Percentiles rank a stretch among this genome's conserved stretches.
phyloP scores from a whole-genome alignment of 2,113 vertebrate genomes.

The Danionella cerebrum region DNA sequence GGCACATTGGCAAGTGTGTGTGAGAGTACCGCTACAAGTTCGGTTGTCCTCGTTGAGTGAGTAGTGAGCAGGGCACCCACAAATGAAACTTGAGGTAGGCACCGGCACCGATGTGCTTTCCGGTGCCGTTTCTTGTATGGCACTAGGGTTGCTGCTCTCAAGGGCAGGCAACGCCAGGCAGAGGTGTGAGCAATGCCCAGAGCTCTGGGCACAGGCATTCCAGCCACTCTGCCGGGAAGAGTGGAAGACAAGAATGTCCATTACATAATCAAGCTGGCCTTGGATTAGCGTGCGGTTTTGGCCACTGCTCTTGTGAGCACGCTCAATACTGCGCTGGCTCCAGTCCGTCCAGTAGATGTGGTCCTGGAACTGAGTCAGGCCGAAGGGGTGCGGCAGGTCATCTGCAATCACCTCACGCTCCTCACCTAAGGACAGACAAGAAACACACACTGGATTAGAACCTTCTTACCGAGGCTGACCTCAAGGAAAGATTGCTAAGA shows the following conservation, averaged over 20 bases:
- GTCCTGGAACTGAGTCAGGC: conserved; percentile 94
- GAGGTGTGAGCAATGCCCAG: conserved; percentile 91
- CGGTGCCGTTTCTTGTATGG: no score
- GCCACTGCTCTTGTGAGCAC: conserved; percentile 93
- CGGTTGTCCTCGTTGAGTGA: conserved; percentile 91
- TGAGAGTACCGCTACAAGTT: conserved; percentile 80
- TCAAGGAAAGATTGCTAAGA: no score
- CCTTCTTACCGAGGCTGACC: no score
- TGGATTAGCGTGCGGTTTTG: conserved; percentile 95
- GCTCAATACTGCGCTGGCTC: conserved; percentile 95
- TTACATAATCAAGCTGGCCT: conserved; percentile 92
- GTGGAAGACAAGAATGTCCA: conserved; percentile 97
- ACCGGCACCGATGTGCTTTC: no score
- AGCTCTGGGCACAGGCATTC: conserved; percentile 92
- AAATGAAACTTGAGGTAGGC: conserved; percentile 80
- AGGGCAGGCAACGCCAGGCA: no score
- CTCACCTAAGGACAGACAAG: conserved; percentile 59
- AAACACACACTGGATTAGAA: not conserved
- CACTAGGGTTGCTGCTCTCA: no score
- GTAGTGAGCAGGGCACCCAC: conserved; percentile 93
- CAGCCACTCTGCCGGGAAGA: conserved; percentile 91
- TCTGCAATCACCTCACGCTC: conserved; percentile 93
- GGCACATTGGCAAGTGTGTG: no score
- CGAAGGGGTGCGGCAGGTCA: conserved; percentile 91
- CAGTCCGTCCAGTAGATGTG: conserved; percentile 99